Percentiles rank a stretch among this genome's conserved stretches.
These are phyloP conservation scores for Tinea pellionella DNA, from an alignment of 2,888 invertebrate genomes.

Conservation along the genomic window DNA sequence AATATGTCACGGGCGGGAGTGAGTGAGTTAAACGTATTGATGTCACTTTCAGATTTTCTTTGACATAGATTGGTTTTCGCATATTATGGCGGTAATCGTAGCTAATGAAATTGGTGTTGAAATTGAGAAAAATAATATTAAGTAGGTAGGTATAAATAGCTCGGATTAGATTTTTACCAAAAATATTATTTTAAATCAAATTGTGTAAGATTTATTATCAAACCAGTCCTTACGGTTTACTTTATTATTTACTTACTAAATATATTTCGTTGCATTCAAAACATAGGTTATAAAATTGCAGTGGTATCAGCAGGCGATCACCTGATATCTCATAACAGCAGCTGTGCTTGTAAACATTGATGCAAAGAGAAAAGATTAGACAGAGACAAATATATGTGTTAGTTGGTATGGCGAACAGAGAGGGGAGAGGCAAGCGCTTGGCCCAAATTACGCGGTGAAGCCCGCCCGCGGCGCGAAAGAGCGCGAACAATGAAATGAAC, in stretches of 20 bases:
- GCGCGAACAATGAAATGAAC: constrained; percentile 35
- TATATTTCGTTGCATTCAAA: background rate
- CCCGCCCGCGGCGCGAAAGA: constrained; percentile 32
- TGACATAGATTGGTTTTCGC: no score
- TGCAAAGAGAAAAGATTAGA: constrained; percentile 8
- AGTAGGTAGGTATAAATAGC: no score
- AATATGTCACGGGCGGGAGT: background rate
- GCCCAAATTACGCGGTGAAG: constrained; percentile 50
- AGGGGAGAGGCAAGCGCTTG: constrained; percentile 28
- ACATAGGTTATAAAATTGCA: background rate
- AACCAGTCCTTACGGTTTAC: no score
- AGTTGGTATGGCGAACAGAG: background rate
- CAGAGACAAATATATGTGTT: background rate
- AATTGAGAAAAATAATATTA: no score
- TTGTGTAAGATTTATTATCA: no score
- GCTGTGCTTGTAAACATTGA: constrained; percentile 52
- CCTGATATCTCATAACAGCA: no score
- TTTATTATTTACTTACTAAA: background rate
- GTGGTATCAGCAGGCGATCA: background rate
- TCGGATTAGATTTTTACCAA: no score
- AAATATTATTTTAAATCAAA: no score
- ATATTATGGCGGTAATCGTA: no score
- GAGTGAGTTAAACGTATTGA: no score
- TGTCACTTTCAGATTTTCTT: no score
- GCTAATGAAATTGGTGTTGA: no score